Evolutionary conservation across 2,888 invertebrate genomes (phyloP).

Genomic region (Pristionchus mayeri): DNA sequence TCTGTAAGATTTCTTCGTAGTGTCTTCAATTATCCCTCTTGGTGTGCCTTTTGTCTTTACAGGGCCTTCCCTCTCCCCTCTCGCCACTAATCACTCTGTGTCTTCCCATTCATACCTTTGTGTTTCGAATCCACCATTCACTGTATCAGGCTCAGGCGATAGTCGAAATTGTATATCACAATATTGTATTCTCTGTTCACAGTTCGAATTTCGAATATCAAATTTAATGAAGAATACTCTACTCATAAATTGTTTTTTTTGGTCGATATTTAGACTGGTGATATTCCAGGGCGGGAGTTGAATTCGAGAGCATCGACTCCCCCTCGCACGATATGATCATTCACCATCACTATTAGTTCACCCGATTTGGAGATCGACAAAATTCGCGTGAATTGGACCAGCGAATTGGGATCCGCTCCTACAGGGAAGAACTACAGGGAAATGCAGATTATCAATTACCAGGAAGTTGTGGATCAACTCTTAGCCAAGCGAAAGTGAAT

Average conservation of each 20-base stretch:
- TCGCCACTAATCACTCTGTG: not conserved
- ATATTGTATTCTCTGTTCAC: too few species aligned
- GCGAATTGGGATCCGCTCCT: not conserved
- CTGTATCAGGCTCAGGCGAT: too few species aligned
- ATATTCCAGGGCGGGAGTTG: not conserved
- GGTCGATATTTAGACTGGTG: not conserved
- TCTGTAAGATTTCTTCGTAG: too few species aligned
- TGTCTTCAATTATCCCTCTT: too few species aligned
- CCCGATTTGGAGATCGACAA: conserved; percentile 16
- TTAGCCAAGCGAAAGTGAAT: not conserved
- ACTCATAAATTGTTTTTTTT: too few species aligned
- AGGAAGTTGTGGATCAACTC: conserved; percentile 45
- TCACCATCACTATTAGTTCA: conserved; percentile 19
- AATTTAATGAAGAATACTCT: not conserved
- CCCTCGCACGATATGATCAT: conserved; percentile 33
- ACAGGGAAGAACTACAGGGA: too few species aligned
- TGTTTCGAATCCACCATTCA: too few species aligned
- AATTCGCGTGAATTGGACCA: conserved; percentile 19
- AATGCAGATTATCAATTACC: not conserved
- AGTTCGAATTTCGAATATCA: not conserved
- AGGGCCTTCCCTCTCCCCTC: too few species aligned
- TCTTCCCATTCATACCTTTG: not conserved
- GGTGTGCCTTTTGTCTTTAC: too few species aligned
- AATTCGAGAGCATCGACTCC: conserved; percentile 43
- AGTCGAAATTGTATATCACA: too few species aligned